Base-by-base conservation (phyloP, 2,797 vertebrate species). In the Ispidina picta region DNA sequence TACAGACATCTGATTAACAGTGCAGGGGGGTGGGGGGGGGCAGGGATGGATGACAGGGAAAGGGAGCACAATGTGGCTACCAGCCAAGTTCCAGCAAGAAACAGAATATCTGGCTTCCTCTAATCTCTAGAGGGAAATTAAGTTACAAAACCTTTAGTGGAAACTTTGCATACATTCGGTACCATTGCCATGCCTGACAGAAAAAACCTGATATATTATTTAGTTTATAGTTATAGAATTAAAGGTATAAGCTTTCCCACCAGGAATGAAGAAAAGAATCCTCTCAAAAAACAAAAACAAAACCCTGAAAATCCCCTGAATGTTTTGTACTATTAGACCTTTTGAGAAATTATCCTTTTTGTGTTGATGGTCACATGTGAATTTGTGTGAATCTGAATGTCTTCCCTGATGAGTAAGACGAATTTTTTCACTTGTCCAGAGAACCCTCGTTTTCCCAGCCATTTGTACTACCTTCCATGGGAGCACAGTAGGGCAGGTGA, bases 41-140 rank as follows among this genome's bases (percentile, higher is more conserved):
- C n/a, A 26, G 82, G 92, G 83, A 68, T 90, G 82, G 89, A 96
- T 93, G 93, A 95, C 91, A 92, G 31, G 83, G 91, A 84, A 72
- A 94, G 65, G 72, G 81, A 96, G 92, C 43, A 2, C 88, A 90
- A 88, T 5, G 52, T 95, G 96, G 96, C 96, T 51, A 81, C 80
- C 90, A 54, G 96, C 96, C 96, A 97, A 95, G 88, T 97, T 96
- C 94, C 92, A 96, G 94, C 70, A 44, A 95, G 96, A 96, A 97
- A 97, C 94, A 93, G 94, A 96, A 94, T 96, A 94, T 96, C 96
- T 96, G 96, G 96, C 96, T 95, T 95, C 93, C 65, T 97, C 95
- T 96, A 96, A 93, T 96, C 96, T 95, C 95, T 80, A 78, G 96
- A 95, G 97, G 93, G 93, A 96, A 97, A 97, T 96, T 94, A 96